Evolutionary conservation across 2,113 vertebrate species (phyloP).

Genomic region (Amblyopsis rosae): DNA sequence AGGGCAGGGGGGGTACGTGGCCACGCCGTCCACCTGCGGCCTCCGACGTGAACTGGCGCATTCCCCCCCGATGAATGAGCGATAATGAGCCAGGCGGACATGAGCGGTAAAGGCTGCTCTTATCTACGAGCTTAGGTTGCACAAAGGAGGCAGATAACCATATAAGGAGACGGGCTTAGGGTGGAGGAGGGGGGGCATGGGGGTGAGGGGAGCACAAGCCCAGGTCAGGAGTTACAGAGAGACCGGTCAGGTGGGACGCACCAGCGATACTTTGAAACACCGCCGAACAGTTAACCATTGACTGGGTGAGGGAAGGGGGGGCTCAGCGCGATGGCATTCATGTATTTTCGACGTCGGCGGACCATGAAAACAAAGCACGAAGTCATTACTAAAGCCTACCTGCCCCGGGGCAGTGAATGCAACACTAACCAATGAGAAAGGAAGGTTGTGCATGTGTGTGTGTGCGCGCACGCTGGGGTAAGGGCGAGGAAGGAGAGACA

Average conservation of each 20-base stretch:
- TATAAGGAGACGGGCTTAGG: constrained; percentile 28
- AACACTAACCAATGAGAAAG: constrained; percentile 68
- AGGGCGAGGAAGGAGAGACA: not conserved
- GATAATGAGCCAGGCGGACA: constrained; percentile 74
- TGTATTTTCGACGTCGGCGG: constrained; percentile 51
- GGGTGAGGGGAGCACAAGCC: constrained; percentile 32
- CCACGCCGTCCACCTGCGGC: constrained; percentile 63
- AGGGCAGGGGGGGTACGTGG: constrained; percentile 27
- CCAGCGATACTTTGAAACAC: constrained; percentile 56
- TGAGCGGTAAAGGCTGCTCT: constrained; percentile 62
- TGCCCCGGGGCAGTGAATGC: constrained; percentile 62
- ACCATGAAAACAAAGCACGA: constrained; percentile 55
- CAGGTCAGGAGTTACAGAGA: constrained; percentile 49
- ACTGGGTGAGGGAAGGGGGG: constrained; percentile 30
- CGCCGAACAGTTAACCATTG: constrained; percentile 75
- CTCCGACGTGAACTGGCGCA: constrained; percentile 65
- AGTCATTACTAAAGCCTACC: constrained; percentile 57
- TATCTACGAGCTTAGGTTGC: constrained; percentile 73
- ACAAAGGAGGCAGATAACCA: constrained; percentile 72
- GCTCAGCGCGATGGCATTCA: constrained; percentile 50
- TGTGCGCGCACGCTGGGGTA: no score
- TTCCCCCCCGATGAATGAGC: constrained; percentile 62
- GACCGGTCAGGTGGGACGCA: constrained; percentile 57
- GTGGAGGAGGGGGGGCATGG: constrained; percentile 40
- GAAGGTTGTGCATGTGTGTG: constrained; percentile 44